A percentile compares a stretch with the other conserved stretches of the same genome.
These are phyloP conservation scores for Rhinoderma darwinii DNA, from an alignment of 2,113 vertebrate species.

Conservation along the genomic window DNA sequence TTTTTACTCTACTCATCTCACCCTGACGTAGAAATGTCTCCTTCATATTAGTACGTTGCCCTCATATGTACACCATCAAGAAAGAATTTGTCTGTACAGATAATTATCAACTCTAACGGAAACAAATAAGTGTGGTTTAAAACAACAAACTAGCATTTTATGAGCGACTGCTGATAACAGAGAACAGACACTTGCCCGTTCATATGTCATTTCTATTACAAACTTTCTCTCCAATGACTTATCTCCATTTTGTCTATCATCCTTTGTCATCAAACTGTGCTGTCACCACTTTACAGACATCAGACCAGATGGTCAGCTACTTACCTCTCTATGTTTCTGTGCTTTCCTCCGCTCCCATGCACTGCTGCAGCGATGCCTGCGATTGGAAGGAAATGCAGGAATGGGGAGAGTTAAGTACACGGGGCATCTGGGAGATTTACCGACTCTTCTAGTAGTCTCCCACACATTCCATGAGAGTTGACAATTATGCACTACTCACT, in stretches of 20 bases:
- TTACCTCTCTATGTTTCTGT: too few relatives aligned
- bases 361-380: too few relatives aligned
- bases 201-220: not conserved
- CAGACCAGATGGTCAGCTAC: too few relatives aligned
- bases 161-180: constrained; percentile 1
- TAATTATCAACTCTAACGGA: not conserved
- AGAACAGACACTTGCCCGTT: not conserved
- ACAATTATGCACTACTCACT: too few relatives aligned
- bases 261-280: too few relatives aligned
- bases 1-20: constrained; percentile 16
- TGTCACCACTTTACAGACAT: too few relatives aligned
- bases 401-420: too few relatives aligned
- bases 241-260: not conserved
- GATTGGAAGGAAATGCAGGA: too few relatives aligned
- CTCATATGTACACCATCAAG: constrained; percentile 5
- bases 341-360: too few relatives aligned
- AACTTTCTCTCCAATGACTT: not conserved
- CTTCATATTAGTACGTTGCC: not conserved
- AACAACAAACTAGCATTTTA: not conserved
- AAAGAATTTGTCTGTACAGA: constrained; percentile 19
- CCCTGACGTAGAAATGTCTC: not conserved
- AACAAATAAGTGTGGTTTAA: not conserved
- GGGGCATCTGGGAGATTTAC: too few relatives aligned
- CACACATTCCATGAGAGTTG: too few relatives aligned
- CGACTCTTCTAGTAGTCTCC: too few relatives aligned